Percentiles rank a stretch among this genome's conserved stretches.
Conservation (phyloP, 2,797 vertebrate species). For the Acipenser oxyrinchus region DNA sequence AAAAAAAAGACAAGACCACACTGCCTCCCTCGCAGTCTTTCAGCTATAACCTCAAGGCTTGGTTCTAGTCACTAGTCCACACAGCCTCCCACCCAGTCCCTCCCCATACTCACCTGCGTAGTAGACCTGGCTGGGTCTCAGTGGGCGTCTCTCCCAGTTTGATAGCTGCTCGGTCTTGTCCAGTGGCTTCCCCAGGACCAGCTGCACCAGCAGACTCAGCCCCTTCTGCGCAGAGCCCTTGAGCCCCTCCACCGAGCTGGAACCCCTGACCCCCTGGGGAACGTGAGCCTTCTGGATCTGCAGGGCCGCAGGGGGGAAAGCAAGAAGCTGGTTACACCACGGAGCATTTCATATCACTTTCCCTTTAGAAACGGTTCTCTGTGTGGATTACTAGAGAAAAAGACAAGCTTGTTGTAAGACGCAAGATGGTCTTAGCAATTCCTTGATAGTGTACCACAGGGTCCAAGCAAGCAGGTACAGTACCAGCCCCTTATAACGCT, state of each 20-base stretch:
- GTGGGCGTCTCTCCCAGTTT: slow-evolving; percentile 78
- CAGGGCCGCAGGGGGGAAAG: background rate
- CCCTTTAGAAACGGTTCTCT: too few relatives aligned
- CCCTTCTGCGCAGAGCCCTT: slow-evolving; percentile 56
- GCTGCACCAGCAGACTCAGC: slow-evolving; percentile 75
- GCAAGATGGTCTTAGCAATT: too few relatives aligned
- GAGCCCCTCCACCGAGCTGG: slow-evolving; percentile 44
- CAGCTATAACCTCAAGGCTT: slow-evolving; percentile 9
- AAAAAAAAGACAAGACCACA: too few relatives aligned
- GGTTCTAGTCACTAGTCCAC: background rate
- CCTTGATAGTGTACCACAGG: too few relatives aligned
- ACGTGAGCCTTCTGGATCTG: slow-evolving; percentile 36
- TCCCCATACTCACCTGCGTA: slow-evolving; percentile 64
- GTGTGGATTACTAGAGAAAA: too few relatives aligned
- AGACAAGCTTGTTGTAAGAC: too few relatives aligned
- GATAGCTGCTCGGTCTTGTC: slow-evolving; percentile 82
- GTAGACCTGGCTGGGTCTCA: slow-evolving; percentile 68
- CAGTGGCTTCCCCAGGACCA: slow-evolving; percentile 71
- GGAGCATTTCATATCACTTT: too few relatives aligned
- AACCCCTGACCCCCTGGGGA: slow-evolving; percentile 1
- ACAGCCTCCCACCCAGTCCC: background rate
- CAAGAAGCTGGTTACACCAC: too few relatives aligned
- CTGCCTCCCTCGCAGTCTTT: too few relatives aligned
- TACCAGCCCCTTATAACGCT: too few relatives aligned
- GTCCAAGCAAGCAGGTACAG: too few relatives aligned